A percentile compares a stretch with the other conserved stretches of the same genome.
These are phyloP conservation scores for Opisthograptis luteolata DNA, from an alignment of 2,888 invertebrate species.

Conservation along the genomic window DNA sequence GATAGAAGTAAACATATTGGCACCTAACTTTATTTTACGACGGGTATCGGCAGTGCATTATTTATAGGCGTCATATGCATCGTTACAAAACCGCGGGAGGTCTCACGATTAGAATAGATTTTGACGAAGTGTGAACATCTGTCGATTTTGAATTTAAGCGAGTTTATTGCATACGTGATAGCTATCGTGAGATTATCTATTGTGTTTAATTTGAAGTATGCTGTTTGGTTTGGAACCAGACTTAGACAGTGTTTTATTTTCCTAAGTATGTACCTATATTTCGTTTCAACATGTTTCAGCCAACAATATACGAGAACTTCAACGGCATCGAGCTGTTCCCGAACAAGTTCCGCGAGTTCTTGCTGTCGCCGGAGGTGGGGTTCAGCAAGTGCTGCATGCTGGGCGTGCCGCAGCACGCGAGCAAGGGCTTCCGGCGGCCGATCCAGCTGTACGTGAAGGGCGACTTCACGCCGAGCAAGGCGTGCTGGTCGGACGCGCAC, in stretches of 20 bases:
- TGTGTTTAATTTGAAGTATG: background rate
- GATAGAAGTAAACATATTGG: no score
- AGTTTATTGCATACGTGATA: conserved; percentile 14
- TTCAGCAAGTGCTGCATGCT: conserved; percentile 95
- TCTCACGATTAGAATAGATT: conserved; percentile 8
- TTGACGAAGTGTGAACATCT: conserved; percentile 10
- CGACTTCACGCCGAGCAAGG: conserved; percentile 86
- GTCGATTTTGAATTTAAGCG: background rate
- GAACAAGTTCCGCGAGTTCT: conserved; percentile 95
- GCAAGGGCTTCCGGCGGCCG: conserved; percentile 95
- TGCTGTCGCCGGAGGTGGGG: conserved; percentile 95
- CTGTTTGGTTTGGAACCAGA: no score
- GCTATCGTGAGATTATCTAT: no score
- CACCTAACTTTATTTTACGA: conserved; percentile 3
- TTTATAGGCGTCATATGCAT: conserved; percentile 6
- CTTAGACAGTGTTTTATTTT: no score
- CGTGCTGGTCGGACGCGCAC: conserved; percentile 86
- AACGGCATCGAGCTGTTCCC: conserved; percentile 94
- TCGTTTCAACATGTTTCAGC: conserved; percentile 82
- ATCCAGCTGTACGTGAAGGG: conserved; percentile 88
- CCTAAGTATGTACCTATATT: no score
- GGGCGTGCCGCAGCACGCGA: conserved; percentile 91
- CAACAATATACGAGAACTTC: conserved; percentile 93
- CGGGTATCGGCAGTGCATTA: background rate
- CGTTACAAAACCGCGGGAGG: conserved; percentile 6